Conservation (phyloP, 2,113 vertebrate genomes). For the Chionis minor region DNA sequence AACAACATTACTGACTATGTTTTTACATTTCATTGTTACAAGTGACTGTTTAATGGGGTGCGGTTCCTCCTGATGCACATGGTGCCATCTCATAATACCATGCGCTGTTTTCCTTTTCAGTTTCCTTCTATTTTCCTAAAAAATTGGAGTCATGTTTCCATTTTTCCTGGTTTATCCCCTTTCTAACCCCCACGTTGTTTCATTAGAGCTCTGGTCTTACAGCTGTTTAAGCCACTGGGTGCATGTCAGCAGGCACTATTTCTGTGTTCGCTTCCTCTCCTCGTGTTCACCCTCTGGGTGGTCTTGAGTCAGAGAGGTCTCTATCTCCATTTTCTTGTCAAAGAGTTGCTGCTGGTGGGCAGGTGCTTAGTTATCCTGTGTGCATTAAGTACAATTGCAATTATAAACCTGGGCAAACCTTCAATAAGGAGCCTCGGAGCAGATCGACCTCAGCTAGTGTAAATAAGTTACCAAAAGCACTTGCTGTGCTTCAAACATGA, state of each 20-base stretch:
- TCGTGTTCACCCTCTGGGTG: neutral
- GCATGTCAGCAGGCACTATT: neutral
- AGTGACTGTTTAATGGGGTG: neutral
- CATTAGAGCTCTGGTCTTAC: neutral
- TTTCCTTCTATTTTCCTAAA: constrained; percentile 32
- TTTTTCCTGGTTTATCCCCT: neutral
- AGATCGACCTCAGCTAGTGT: neutral
- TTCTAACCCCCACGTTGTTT: neutral
- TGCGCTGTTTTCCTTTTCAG: neutral
- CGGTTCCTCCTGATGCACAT: neutral
- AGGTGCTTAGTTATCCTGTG: neutral
- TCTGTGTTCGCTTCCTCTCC: neutral
- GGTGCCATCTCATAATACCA: neutral
- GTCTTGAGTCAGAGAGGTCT: neutral
- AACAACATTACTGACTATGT: neutral
- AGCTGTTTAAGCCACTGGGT: neutral
- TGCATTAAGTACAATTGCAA: neutral
- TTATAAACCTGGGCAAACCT: neutral
- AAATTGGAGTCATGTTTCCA: neutral
- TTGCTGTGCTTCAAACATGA: neutral
- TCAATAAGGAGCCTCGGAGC: neutral
- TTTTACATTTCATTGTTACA: neutral
- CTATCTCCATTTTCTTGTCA: neutral
- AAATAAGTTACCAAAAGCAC: neutral
- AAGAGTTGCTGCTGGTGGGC: neutral